phyloP scores from a whole-genome alignment of 2,888 invertebrate genomes.

The Macrophya annulata region DNA sequence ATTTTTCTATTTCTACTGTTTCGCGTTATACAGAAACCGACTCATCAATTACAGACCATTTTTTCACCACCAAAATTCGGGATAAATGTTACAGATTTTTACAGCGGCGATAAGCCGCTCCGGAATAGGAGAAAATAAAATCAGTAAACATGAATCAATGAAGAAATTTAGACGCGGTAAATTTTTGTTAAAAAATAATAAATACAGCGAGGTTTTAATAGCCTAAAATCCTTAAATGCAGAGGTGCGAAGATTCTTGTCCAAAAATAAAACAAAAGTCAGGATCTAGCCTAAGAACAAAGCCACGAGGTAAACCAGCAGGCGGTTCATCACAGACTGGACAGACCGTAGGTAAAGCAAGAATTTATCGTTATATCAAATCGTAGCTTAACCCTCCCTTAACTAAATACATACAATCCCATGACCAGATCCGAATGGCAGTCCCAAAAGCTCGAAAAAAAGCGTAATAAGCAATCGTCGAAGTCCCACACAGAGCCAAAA shows the following conservation, averaged over 20 bases:
- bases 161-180: not conserved
- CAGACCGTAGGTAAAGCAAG: not conserved
- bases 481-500: slow-evolving; percentile 28
- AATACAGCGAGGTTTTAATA: not conserved
- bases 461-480: not conserved
- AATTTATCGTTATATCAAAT: not conserved
- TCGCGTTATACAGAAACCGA: not conserved
- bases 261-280: not conserved
- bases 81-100: slow-evolving; percentile 12
- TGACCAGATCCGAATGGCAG: not conserved
- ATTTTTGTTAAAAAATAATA: not conserved
- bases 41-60: not conserved
- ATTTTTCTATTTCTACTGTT: not conserved
- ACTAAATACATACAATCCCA: not conserved
- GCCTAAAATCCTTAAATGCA: not conserved
- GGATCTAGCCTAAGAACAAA: not conserved
- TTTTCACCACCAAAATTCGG: not conserved
- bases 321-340: not conserved
- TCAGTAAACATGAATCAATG: not conserved
- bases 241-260: slow-evolving; percentile 29
- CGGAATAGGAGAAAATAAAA: not conserved
- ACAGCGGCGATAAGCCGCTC: slow-evolving; percentile 17
- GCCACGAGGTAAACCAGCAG: not conserved
- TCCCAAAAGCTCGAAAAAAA: not conserved
- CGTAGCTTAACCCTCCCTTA: not conserved